Percentiles rank a stretch among this genome's conserved stretches.
phyloP scores from a whole-genome alignment of 1,140 invertebrate species.

The Drosophila punjabiensis region DNA sequence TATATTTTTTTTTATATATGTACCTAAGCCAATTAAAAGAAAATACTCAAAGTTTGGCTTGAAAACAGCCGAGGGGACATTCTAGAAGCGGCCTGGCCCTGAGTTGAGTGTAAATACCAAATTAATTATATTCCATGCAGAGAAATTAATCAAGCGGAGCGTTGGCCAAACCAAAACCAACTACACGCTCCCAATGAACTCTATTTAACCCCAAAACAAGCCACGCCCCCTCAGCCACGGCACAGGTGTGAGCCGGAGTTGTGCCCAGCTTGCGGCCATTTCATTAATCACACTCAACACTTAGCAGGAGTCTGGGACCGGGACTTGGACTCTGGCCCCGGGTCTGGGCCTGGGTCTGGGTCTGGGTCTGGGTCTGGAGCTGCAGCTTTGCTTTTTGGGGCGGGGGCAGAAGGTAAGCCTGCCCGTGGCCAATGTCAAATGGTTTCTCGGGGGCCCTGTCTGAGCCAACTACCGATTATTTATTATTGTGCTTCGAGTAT shows the following conservation, averaged over 20 bases:
- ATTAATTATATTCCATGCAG: slow-evolving; percentile 82
- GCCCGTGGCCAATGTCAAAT: slow-evolving; percentile 72
- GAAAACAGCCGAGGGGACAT: slow-evolving; percentile 14
- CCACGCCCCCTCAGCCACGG: slow-evolving; percentile 11
- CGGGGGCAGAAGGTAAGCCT: slow-evolving; percentile 16
- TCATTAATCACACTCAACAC: slow-evolving; percentile 83
- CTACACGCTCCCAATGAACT: slow-evolving; percentile 72
- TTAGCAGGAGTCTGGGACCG: slow-evolving; percentile 53
- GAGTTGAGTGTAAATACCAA: slow-evolving; percentile 63
- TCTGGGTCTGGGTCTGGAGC: background rate
- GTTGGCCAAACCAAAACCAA: slow-evolving; percentile 64
- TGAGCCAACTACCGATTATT: slow-evolving; percentile 26
- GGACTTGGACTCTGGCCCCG: slow-evolving; percentile 23
- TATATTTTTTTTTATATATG: no score
- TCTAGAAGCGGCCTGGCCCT: background rate
- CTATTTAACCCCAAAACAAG: slow-evolving; percentile 79
- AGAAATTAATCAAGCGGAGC: slow-evolving; percentile 78
- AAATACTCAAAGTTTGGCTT: background rate
- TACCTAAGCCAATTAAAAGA: background rate
- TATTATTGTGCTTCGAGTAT: slow-evolving; percentile 14
- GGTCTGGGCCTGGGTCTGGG: background rate
- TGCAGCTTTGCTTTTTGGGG: background rate
- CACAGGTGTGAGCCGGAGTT: slow-evolving; percentile 45
- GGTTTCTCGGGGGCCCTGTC: slow-evolving; percentile 26
- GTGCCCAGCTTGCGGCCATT: slow-evolving; percentile 66